Base-by-base conservation (phyloP, 1,140 invertebrate species). In the Brachystomella parvula region DNA sequence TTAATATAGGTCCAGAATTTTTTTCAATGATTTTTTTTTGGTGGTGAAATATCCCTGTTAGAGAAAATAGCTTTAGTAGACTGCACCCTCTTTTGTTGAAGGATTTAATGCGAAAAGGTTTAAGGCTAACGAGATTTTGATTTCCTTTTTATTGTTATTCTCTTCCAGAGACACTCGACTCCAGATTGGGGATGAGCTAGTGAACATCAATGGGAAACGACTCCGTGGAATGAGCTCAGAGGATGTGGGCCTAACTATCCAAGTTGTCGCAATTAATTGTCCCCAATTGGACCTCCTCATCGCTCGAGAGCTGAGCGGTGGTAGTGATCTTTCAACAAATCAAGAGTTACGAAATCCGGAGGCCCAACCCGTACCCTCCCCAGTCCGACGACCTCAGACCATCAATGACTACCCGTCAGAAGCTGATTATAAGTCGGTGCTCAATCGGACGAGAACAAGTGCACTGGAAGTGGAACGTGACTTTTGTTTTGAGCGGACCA, bases 181-280 rank as follows among this genome's bases (percentile, higher is more conserved):
- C 53, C 76, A 78, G 57, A 75, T 78, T 65, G 81, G 80, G 15
- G 82, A 83, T 73, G 81, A 83, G 74, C 75, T 83, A 2, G 71
- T 83, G 47, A 81, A 82, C 71, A 79, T 83, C 30, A 83, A 83
- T 74, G 82, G 82, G 0, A 76, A 77, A 60, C 76, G 79, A 63
- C 71, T 83, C 56, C 77, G 81, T 30, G 82, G 82, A 0, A 68
- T 82, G 49, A 76, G 76, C 57, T 76, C 80, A 47, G 76, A 79
- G 49, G 81, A 82, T 67, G 82, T 81, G 21, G 75, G 78, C 3
- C 75, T 79, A 29, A 75, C 78, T 53, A 72, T 83, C 21, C 71
- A 77, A 63, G 77, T 75, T 57, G 76, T 79, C 2, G 77, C 80
- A 3, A 60, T 73, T 30, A 70, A 68, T 44, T 73, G 66, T 56